These are phyloP conservation scores for Tolypeutes matacus DNA, from an alignment of 2,797 vertebrate genomes.

Conservation along the genomic window DNA sequence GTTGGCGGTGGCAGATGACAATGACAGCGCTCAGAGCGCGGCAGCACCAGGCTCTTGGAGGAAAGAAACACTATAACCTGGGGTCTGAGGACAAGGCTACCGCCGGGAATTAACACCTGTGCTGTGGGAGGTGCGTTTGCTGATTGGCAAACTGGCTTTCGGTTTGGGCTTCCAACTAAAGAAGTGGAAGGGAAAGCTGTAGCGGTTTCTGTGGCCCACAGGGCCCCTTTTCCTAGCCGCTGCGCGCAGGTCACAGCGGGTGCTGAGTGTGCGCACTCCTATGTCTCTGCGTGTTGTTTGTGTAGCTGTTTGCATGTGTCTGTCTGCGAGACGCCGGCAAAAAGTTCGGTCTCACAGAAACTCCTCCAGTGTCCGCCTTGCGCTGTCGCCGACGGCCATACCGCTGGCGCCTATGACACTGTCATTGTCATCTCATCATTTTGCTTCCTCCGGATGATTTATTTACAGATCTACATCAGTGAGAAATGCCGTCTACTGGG, in stretches of 20 bases:
- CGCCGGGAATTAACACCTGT: not conserved
- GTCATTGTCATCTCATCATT: not conserved
- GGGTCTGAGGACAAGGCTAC: not conserved
- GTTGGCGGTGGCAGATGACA: not conserved
- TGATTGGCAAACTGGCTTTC: constrained; percentile 54
- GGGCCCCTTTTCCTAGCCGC: constrained; percentile 70
- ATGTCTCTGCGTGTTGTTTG: not conserved
- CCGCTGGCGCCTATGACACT: not conserved
- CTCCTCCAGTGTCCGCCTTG: not conserved
- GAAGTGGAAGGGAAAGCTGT: constrained; percentile 57
- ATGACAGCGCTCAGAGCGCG: rapidly evolving
- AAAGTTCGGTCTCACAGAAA: not conserved
- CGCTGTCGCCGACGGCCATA: not conserved
- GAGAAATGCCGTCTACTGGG: not conserved
- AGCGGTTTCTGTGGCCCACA: constrained; percentile 6
- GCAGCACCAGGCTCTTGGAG: not conserved
- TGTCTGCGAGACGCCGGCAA: not conserved
- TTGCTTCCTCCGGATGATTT: not conserved
- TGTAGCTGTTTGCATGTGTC: not conserved
- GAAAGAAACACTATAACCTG: not conserved
- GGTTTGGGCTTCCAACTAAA: constrained; percentile 41
- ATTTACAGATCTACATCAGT: not conserved
- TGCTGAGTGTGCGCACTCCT: not conserved
- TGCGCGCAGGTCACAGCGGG: not conserved
- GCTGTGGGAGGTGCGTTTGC: not conserved